Base-by-base conservation (phyloP, 2,888 invertebrate species). In the Hemaris fuciformis region DNA sequence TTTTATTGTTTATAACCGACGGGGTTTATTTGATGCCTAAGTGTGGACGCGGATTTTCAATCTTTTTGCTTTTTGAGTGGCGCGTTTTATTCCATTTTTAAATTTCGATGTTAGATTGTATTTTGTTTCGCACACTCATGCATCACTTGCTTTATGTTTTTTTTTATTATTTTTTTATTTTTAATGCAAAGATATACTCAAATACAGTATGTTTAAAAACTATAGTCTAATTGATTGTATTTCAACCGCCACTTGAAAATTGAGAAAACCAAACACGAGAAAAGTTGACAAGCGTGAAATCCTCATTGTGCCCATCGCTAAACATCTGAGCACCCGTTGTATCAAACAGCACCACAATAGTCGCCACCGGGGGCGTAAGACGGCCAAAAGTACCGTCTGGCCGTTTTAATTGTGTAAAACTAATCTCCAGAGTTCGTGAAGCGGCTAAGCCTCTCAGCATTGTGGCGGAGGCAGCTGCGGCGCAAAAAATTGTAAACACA, bases 381-480 rank as follows among this genome's bases (percentile, higher is more conserved):
- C 42, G 42, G 65, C 53, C 43, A 62, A 60, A 63, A 41, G 64
- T 65, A 57, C 57, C 48, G 25, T 58, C 62, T 61, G 61, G 61
- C 62, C 75, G 76, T 80, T 83, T 83, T 87, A 87, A 88, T 88
- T 87, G 85, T 85, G 69, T 77, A 77, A 74, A 76, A 80, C 77
- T 86, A 84, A 88, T 87, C 85, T 48, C 81, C 74, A 75, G 76
- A 79, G 76, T 81, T 85, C 83, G 71, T 38, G 38, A 38, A 81
- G 85, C 89, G 83, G 75, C 71, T 86, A 89, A 91, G 88, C 87
- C 87, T 73, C 72, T 84, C 81, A 82, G 83, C 79, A 66, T 80
- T 72, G 75, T 71, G 63, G 31, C 53, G 61, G 66, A 66, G 81
- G 77, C 84, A 84, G 80, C 84, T 86, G 84, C 77, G 59, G 61